These are phyloP conservation scores for Neopelma chrysocephalum DNA, from an alignment of 2,797 vertebrate species.

Conservation along the genomic window DNA sequence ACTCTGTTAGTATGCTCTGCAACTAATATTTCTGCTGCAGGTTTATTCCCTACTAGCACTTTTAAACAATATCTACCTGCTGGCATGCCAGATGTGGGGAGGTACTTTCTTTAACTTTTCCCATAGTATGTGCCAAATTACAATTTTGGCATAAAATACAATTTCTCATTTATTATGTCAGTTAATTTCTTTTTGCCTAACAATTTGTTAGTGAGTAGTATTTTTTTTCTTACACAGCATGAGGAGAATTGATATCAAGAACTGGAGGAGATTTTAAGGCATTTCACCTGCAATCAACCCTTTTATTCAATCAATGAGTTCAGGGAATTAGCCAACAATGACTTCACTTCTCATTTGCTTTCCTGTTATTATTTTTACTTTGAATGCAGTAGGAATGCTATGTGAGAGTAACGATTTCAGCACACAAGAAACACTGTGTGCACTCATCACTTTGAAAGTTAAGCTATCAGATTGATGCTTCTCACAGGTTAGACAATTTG, in stretches of 20 bases:
- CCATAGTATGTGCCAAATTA: not conserved
- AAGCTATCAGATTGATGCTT: not conserved
- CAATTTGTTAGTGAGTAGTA: not conserved
- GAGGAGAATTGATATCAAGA: not conserved
- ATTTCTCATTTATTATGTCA: not conserved
- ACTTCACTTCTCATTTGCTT: not conserved
- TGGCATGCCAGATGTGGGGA: not conserved
- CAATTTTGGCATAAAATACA: not conserved
- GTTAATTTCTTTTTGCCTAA: not conserved
- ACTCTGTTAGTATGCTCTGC: not conserved
- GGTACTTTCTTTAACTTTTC: not conserved
- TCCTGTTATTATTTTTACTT: not conserved
- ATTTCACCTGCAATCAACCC: not conserved
- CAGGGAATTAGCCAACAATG: not conserved
- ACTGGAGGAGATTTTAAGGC: not conserved
- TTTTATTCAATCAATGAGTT: not conserved
- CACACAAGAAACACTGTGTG: accelerated
- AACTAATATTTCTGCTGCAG: not conserved
- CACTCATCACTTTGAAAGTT: not conserved
- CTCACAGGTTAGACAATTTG: not conserved
- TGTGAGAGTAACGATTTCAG: not conserved
- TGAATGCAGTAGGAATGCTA: not conserved
- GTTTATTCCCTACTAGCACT: not conserved
- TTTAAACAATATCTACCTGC: not conserved
- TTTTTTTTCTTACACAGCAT: not conserved